phyloP scores from a whole-genome alignment of 2,113 vertebrate species.

The Xerus inauris region DNA sequence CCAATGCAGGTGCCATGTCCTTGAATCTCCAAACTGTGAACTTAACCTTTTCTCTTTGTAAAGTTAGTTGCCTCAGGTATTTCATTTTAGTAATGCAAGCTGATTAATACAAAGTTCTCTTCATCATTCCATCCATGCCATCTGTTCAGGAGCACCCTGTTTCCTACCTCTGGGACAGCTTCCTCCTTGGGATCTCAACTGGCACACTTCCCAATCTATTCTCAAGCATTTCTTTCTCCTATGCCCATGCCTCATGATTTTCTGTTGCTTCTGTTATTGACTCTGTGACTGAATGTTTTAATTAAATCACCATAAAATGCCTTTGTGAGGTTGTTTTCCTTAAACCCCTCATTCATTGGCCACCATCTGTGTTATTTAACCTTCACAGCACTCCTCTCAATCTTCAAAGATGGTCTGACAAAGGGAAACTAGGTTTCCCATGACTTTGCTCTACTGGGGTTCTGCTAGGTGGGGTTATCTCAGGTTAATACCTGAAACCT shows the following conservation, averaged over 20 bases:
- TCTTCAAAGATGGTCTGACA: not conserved
- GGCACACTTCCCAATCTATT: not conserved
- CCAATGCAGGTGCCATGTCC: not conserved
- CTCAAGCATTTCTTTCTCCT: not conserved
- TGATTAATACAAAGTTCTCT: not conserved
- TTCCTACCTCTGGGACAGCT: not conserved
- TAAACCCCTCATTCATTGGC: not conserved
- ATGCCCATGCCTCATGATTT: not conserved
- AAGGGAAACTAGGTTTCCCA: not conserved
- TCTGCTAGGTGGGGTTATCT: not conserved
- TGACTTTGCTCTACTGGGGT: accelerated
- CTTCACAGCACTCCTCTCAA: not conserved
- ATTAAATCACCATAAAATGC: constrained; percentile 42
- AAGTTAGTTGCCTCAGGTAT: not conserved
- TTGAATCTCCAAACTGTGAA: not conserved
- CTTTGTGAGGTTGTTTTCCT: not conserved
- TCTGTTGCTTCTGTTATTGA: constrained; percentile 34
- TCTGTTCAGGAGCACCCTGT: accelerated
- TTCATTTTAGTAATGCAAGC: not conserved
- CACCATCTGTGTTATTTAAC: not conserved
- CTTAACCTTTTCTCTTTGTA: not conserved
- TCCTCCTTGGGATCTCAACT: not conserved
- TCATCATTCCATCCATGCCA: too few species aligned
- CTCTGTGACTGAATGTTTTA: constrained; percentile 44
- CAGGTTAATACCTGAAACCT: accelerated